Evolutionary conservation across 2,113 vertebrate genomes (phyloP), one percentile per base, ranked within the genome.

Genomic region (Eretmochelys imbricata): DNA sequence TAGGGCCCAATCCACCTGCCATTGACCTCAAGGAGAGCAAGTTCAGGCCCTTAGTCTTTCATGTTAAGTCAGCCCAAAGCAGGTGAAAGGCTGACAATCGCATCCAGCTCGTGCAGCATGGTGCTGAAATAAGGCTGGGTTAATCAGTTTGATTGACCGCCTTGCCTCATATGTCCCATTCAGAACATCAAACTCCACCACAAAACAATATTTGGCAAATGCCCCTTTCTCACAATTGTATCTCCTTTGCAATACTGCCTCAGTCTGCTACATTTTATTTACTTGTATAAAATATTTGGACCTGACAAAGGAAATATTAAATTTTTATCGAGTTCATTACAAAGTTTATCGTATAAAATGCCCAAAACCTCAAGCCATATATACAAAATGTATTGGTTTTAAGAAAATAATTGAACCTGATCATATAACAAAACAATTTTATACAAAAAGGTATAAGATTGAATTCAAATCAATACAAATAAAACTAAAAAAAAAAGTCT

Each of bases 331-430:
- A 93, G 84, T 83, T 89, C 75, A 20, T 97, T 98, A 98, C 97
- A 98, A 98, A 98, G 94, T 96, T 97, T 96, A 82, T 89, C 62
- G 4, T 98, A 98, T 97, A 98, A 98, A 98, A 98, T 95, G 87
- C 97, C 95, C 97, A 95, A 92, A 29, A 4, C 86, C 94, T 89
- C 94, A 97, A 97, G 79, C 96, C 94, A 96, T 97, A 98, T 98
- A 97, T 98, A 98, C 98, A 98, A 98, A 98, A 98, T 89, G 91
- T 83, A 93, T 89, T 95, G 89, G 84, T 93, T 97, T 89, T 97
- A 97, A 96, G 98, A 98, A 98, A 98, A 98, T 98, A 98, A 98
- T 49, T 93, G 97, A 96, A 98, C 96, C 96, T 94, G 91, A 97
- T 98, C 97, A 98, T 94, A 78, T 97, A 97, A 98, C 94, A 98